Base-by-base conservation (phyloP, 2,113 vertebrate genomes). In the Excalfactoria chinensis region DNA sequence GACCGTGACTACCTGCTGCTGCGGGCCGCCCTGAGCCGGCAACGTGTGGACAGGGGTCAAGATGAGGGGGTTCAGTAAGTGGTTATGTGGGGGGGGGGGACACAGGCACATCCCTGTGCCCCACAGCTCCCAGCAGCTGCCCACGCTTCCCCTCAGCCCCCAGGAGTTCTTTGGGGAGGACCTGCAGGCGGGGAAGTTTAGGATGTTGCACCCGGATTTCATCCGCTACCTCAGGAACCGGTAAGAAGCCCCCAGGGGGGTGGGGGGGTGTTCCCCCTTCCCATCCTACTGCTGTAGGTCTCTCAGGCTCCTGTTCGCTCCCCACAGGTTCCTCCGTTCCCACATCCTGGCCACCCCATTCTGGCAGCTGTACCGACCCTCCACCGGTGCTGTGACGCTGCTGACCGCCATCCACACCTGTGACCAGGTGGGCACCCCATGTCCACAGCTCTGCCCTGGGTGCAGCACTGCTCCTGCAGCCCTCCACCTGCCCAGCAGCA, bases 121-220 rank as follows among this genome's bases (percentile, higher is more conserved):
- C 41, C 13, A 9, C 19, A 6, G 28, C 63, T 32, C 63, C 9
- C 8, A 21, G 44, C 66, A 68, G 66, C 43, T 44, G 4, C 63
- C 13, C 2, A 3, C 32, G 17, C 64, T 43, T 46, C 43, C 63
- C 25, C 44, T 18, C 94, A 98, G 98, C 13, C 97, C 98, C 1
- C 59, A 91, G 3, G 48, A 3, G 5, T 98, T 90, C 88, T 98
- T 98, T 64, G 98, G 98, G 20, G 7, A 83, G 2, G 88, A 98
- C 14, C 96, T 97, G 71, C 96, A 96, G 0, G 95, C 67, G 4
- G 93, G 95, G 34, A 98, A 98, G 86, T 88, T 98, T 76, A 98
- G 98, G 96, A 98, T 98, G 89, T 97, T 97, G 59, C 98, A 98
- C 68, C 98, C 98, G 0, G 98, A 98, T 63, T 98, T 98, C 78